Conservation (phyloP, 2,797 vertebrate species). For the Sebastes cheni region DNA sequence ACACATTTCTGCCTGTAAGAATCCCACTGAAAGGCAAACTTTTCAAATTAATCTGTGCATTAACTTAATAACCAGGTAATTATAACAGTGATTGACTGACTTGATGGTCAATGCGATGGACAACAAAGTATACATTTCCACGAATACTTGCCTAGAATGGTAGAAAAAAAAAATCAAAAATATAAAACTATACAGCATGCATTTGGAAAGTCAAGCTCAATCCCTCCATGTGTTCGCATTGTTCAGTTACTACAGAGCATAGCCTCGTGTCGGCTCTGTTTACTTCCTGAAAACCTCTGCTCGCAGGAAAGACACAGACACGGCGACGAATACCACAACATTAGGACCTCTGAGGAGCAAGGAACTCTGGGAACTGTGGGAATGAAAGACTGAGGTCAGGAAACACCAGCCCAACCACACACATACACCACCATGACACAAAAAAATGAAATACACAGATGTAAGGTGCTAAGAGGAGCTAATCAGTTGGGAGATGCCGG, state of each 20-base stretch:
- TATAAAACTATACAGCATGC: neutral
- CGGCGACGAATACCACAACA: neutral
- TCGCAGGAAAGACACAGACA: neutral
- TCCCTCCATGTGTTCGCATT: neutral
- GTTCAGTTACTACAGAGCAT: neutral
- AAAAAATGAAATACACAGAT: constrained; percentile 9
- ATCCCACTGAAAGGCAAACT: neutral
- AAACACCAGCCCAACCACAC: neutral
- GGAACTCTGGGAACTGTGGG: constrained; percentile 41
- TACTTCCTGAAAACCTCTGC: constrained; percentile 15
- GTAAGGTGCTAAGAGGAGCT: neutral
- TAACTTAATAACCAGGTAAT: neutral
- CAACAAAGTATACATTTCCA: neutral
- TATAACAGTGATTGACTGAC: neutral
- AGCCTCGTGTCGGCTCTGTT: neutral
- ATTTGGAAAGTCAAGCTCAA: neutral
- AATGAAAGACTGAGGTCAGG: constrained; percentile 35
- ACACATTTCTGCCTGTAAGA: neutral
- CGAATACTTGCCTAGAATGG: neutral
- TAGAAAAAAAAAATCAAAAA: neutral
- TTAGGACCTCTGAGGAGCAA: constrained; percentile 7
- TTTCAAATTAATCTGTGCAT: neutral
- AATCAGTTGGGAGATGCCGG: constrained; percentile 3
- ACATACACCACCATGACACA: neutral
- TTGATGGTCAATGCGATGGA: neutral